Evolutionary conservation across 2,888 invertebrate species (phyloP).

Genomic region (Macropis europaea): DNA sequence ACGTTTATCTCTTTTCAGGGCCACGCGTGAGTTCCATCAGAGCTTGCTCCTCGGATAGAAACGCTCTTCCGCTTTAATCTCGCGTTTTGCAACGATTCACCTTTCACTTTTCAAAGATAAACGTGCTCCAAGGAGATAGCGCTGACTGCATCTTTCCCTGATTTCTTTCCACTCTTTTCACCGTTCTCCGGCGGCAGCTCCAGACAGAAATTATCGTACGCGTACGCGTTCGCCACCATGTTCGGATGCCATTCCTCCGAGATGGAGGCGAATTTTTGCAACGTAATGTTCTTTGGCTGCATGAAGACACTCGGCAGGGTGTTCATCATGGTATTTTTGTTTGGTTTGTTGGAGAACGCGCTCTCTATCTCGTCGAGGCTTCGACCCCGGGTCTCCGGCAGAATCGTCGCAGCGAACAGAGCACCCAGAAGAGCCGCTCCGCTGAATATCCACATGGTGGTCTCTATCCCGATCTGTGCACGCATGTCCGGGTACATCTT

Average conservation of each 20-base stretch:
- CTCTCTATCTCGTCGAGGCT: slow-evolving; percentile 86
- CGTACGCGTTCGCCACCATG: slow-evolving; percentile 60
- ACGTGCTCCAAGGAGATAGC: slow-evolving; percentile 58
- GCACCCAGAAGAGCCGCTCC: slow-evolving; percentile 83
- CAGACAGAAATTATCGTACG: slow-evolving; percentile 70
- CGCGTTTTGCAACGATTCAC: neutral
- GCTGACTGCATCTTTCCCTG: slow-evolving; percentile 1
- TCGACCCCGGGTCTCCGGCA: slow-evolving; percentile 87
- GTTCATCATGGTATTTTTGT: neutral
- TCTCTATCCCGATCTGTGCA: slow-evolving; percentile 82
- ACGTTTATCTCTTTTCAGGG: neutral
- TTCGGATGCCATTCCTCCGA: slow-evolving; percentile 66
- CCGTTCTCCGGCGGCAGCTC: slow-evolving; percentile 60
- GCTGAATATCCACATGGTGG: slow-evolving; percentile 85
- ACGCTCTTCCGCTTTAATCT: slow-evolving; percentile 3
- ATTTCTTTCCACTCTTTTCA: slow-evolving; percentile 23
- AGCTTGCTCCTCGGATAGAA: too few relatives aligned
- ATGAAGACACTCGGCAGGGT: slow-evolving; percentile 25
- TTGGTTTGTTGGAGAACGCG: slow-evolving; percentile 81
- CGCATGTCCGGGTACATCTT: slow-evolving; percentile 86
- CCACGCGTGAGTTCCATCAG: too few relatives aligned
- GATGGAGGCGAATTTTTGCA: slow-evolving; percentile 66
- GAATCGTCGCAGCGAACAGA: slow-evolving; percentile 82
- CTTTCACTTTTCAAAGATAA: slow-evolving; percentile 43
- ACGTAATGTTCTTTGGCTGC: slow-evolving; percentile 58